Conservation (phyloP, 2,797 vertebrate genomes). For the Oryzias sinensis region DNA sequence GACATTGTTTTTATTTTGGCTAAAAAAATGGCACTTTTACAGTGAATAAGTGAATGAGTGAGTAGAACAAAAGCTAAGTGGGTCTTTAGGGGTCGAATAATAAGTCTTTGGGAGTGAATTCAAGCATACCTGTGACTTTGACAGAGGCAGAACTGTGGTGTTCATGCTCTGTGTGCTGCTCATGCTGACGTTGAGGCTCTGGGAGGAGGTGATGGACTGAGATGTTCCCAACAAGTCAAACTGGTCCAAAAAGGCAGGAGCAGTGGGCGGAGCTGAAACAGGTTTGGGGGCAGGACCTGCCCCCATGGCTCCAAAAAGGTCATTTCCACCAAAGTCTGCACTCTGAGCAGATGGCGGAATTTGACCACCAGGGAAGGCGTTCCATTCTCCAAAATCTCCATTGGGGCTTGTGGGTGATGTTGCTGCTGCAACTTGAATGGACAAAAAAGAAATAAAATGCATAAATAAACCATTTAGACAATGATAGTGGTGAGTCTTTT, state of each 20-base stretch:
- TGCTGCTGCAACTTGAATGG: conserved; percentile 54
- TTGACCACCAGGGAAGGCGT: conserved; percentile 86
- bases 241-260: conserved; percentile 82
- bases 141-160: conserved; percentile 79
- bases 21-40: too few relatives aligned
- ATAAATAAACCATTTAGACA: not conserved
- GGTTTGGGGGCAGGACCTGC: conserved; percentile 57
- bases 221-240: conserved; percentile 91
- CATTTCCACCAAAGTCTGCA: conserved; percentile 52
- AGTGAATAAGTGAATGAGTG: too few relatives aligned
- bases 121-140: conserved; percentile 87
- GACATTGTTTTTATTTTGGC: too few relatives aligned
- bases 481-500: conserved; percentile 10
- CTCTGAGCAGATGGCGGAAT: conserved; percentile 75
- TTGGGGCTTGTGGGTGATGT: conserved; percentile 78
- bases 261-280: conserved; percentile 57
- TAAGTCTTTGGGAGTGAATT: conserved; percentile 27
- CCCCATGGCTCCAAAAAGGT: conserved; percentile 80
- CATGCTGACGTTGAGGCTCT: conserved; percentile 95
- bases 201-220: conserved; percentile 85
- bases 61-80: too few relatives aligned
- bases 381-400: conserved; percentile 95
- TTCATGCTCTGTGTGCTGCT: conserved; percentile 82
- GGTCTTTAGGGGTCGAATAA: not conserved
- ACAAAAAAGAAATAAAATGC: conserved; percentile 15